phyloP scores from a whole-genome alignment of 92 coral and sea anemone genomes.

The Pocillopora meandrina region DNA sequence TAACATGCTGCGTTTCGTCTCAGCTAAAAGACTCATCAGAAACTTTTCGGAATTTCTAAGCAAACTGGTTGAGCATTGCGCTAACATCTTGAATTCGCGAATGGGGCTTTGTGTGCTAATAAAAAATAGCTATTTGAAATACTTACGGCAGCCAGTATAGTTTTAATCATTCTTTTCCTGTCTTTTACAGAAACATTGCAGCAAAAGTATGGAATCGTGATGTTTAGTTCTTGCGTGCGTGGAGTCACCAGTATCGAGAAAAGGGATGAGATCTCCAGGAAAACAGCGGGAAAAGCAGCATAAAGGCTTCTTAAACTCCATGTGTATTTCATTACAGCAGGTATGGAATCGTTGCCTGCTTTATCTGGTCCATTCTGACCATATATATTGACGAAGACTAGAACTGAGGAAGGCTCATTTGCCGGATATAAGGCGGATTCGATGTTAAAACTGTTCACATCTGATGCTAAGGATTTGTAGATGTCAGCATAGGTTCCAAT shows the following conservation, averaged over 20 bases:
- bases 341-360: neutral
- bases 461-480: constrained; percentile 3
- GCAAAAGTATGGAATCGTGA: neutral
- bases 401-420: neutral
- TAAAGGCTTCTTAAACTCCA: constrained; percentile 4
- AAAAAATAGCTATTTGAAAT: neutral
- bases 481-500: constrained; percentile 10
- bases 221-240: neutral
- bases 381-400: neutral
- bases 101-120: too few relatives aligned
- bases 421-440: constrained; percentile 16
- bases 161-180: neutral
- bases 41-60: too few relatives aligned
- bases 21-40: too few relatives aligned
- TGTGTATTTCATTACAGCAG: neutral
- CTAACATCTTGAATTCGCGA: too few relatives aligned
- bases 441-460: constrained; percentile 13
- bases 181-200: neutral
- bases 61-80: too few relatives aligned
- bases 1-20: too few relatives aligned
- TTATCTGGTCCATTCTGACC: neutral
- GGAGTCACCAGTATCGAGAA: constrained; percentile 5
- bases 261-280: neutral
- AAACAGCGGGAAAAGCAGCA: neutral
- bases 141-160: neutral